Evolutionary conservation across 2,888 invertebrate genomes (phyloP).

Genomic region (Macropis europaea): DNA sequence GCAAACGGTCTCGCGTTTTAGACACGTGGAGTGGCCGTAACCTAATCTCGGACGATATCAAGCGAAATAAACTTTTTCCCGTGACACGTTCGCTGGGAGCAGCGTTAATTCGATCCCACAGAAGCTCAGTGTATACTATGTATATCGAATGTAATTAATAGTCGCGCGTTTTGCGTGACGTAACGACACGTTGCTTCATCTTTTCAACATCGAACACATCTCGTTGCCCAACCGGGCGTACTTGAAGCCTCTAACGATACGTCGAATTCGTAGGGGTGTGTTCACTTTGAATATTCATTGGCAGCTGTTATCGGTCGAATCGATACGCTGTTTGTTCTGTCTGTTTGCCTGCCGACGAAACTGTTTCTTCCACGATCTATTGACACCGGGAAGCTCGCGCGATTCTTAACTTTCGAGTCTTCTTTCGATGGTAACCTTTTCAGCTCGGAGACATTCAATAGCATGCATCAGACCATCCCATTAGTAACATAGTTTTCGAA

Average conservation of each 20-base stretch:
- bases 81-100: not conserved
- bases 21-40: not conserved
- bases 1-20: not conserved
- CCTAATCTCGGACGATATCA: not conserved
- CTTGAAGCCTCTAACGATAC: not conserved
- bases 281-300: constrained; percentile 17
- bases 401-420: no score
- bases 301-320: constrained; percentile 10
- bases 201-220: constrained; percentile 11
- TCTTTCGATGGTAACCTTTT: no score
- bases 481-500: no score
- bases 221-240: constrained; percentile 3
- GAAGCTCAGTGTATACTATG: not conserved
- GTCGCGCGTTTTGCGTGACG: not conserved
- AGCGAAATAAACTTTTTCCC: not conserved
- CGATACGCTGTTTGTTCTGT: not conserved
- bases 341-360: not conserved
- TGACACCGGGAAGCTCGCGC: not conserved
- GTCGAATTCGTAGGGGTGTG: constrained; percentile 4
- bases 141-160: constrained; percentile 6
- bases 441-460: no score
- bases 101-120: constrained; percentile 14
- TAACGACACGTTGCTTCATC: constrained; percentile 9
- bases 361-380: not conserved
- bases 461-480: no score